phyloP scores from a whole-genome alignment of 2,113 vertebrate species.

The Piprites chloris region DNA sequence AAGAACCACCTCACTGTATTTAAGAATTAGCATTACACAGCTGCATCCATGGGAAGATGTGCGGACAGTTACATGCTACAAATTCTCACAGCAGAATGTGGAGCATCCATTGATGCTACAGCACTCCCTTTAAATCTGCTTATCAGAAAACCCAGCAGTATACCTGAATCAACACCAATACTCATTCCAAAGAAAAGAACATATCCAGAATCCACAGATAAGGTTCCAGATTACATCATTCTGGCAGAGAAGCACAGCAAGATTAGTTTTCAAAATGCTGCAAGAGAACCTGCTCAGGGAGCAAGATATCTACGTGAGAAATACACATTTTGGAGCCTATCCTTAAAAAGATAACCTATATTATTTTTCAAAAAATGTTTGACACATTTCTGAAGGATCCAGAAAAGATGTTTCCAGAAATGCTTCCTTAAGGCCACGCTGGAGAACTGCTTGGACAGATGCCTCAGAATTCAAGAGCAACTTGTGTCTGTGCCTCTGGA shows the following conservation, averaged over 20 bases:
- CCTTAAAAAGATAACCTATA: neutral
- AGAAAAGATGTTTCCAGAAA: neutral
- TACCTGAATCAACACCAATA: neutral
- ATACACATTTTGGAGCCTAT: rapidly evolving
- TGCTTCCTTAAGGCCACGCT: neutral
- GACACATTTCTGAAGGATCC: neutral
- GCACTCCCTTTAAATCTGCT: neutral
- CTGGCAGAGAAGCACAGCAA: neutral
- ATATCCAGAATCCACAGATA: neutral
- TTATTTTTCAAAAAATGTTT: neutral
- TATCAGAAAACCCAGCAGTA: neutral
- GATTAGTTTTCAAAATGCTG: neutral
- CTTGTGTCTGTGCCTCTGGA: neutral
- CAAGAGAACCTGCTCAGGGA: neutral
- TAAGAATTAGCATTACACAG: neutral
- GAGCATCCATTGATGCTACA: rapidly evolving
- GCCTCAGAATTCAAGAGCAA: neutral
- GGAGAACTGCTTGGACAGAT: neutral
- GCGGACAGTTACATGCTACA: neutral
- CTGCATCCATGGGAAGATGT: neutral
- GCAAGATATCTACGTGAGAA: neutral
- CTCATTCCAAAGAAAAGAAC: neutral
- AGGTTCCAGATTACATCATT: neutral
- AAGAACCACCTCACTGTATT: neutral
- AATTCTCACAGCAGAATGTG: neutral